Conservation (phyloP, 2,888 invertebrate species). For the Drymonia ruficornis region DNA sequence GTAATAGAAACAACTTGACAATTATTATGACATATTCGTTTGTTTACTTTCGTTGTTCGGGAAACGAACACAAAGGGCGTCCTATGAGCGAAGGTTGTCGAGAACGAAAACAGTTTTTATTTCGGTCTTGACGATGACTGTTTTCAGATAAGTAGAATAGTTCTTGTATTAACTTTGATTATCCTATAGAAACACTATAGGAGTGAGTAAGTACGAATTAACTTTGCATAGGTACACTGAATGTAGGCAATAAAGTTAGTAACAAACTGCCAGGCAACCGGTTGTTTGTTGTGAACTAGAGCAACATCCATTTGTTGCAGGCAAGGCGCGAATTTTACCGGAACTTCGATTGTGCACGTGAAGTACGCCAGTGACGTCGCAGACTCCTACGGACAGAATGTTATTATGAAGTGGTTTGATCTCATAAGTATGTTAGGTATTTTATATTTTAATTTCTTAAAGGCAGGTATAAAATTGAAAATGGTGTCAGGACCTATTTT, state of each 20-base stretch:
- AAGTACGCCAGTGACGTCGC: constrained; percentile 74
- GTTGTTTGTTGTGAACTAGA: constrained; percentile 28
- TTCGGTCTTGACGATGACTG: too few species aligned
- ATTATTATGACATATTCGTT: constrained; percentile 32
- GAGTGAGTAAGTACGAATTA: constrained; percentile 2
- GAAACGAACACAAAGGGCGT: constrained; percentile 20
- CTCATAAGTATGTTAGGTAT: constrained; percentile 76
- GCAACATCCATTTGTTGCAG: constrained; percentile 56
- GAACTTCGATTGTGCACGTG: constrained; percentile 73
- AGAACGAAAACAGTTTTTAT: too few species aligned
- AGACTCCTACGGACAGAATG: constrained; percentile 75
- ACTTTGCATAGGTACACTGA: constrained; percentile 2
- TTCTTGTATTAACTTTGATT: too few species aligned
- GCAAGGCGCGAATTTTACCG: constrained; percentile 71
- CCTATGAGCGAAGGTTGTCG: constrained; percentile 18
- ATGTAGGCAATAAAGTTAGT: constrained; percentile 12
- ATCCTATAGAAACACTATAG: too few species aligned
- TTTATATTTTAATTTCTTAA: too few species aligned
- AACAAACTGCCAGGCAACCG: constrained; percentile 10
- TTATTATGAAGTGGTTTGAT: constrained; percentile 82
- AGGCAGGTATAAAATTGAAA: too few species aligned
- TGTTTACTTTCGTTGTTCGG: constrained; percentile 49
- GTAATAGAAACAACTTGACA: background rate
- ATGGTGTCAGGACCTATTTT: too few species aligned
- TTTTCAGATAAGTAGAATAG: too few species aligned